Conservation (phyloP, 2,113 vertebrate species). For the Chamaea fasciata region DNA sequence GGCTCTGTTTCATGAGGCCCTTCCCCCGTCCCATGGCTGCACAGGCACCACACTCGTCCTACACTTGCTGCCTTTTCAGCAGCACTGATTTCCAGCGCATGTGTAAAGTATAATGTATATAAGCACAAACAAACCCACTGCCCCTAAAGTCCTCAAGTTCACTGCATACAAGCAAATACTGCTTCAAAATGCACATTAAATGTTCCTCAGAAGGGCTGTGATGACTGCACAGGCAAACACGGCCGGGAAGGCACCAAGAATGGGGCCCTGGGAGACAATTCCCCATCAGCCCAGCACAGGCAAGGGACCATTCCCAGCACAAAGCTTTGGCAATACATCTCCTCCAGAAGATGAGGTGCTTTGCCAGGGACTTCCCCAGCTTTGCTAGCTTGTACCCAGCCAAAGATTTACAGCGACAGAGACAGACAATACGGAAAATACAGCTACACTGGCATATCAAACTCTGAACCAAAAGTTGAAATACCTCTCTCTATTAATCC, state of each 20-base stretch:
- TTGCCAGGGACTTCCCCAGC: neutral
- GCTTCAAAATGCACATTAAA: neutral
- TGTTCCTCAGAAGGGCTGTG: neutral
- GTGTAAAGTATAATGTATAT: fast-evolving
- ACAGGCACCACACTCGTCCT: neutral
- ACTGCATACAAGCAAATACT: neutral
- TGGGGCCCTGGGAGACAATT: neutral
- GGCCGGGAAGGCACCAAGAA: neutral
- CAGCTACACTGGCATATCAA: neutral
- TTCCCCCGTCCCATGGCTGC: neutral
- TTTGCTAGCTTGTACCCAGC: neutral
- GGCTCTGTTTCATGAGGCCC: neutral
- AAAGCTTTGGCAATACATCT: neutral
- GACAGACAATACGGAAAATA: neutral
- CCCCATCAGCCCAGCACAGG: neutral
- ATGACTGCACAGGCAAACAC: fast-evolving
- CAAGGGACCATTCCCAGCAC: neutral
- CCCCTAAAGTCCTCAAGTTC: neutral
- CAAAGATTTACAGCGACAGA: neutral
- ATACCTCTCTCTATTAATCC: neutral
- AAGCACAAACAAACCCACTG: neutral
- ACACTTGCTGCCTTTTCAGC: neutral
- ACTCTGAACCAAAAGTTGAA: neutral
- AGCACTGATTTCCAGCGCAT: neutral
- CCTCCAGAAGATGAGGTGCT: neutral